phyloP scores from a whole-genome alignment of 2,888 invertebrate species.

The Scaptomyza cyrtandrae region DNA sequence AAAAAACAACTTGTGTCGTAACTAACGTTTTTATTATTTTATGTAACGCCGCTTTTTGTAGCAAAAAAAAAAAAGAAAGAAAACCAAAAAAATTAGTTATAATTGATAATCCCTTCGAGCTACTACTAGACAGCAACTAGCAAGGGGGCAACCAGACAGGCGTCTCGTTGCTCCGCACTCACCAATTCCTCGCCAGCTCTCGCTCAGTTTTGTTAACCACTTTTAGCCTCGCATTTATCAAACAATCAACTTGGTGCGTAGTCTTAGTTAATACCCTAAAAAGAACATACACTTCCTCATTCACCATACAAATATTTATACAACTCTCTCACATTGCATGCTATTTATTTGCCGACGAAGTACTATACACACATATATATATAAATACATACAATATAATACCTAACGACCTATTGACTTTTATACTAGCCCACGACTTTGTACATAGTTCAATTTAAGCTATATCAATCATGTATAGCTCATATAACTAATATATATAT shows the following conservation, averaged over 20 bases:
- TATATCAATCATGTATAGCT: slow-evolving; percentile 11
- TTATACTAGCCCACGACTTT: slow-evolving; percentile 48
- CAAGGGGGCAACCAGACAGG: slow-evolving; percentile 19
- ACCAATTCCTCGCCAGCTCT: slow-evolving; percentile 52
- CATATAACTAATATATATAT: slow-evolving; percentile 28
- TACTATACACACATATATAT: slow-evolving; percentile 37
- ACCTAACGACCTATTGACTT: slow-evolving; percentile 62
- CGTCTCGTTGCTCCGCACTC: slow-evolving; percentile 17
- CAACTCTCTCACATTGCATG: slow-evolving; percentile 40
- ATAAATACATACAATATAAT: slow-evolving; percentile 33
- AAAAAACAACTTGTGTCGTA: slow-evolving; percentile 41
- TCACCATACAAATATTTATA: not conserved
- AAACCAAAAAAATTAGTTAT: not conserved
- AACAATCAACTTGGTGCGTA: slow-evolving; percentile 65
- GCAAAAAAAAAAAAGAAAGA: slow-evolving; percentile 25
- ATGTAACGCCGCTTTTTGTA: slow-evolving; percentile 70
- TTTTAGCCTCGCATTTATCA: slow-evolving; percentile 26
- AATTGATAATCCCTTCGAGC: slow-evolving; percentile 41
- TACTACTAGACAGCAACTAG: slow-evolving; percentile 17
- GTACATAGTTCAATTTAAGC: slow-evolving; percentile 47
- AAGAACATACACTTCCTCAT: slow-evolving; percentile 3
- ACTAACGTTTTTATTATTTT: slow-evolving; percentile 44
- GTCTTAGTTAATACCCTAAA: slow-evolving; percentile 51
- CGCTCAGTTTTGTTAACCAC: slow-evolving; percentile 60
- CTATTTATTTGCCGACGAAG: slow-evolving; percentile 49